A percentile compares a stretch with the other conserved stretches of the same genome.
phyloP scores from a whole-genome alignment of 2,888 invertebrate genomes.

The Malacosoma neustria region DNA sequence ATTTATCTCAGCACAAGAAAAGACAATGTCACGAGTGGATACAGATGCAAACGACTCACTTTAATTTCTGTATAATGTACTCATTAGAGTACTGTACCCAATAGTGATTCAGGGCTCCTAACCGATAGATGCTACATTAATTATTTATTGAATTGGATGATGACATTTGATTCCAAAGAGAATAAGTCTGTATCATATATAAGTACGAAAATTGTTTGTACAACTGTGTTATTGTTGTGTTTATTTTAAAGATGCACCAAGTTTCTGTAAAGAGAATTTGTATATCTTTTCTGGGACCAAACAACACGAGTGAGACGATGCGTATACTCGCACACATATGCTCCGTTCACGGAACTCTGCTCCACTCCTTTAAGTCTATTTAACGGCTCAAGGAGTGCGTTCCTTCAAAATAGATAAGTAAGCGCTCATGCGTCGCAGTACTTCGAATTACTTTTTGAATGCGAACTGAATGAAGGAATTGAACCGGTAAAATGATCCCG shows the following conservation, averaged over 20 bases:
- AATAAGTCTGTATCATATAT: too few relatives aligned
- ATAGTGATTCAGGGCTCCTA: too few relatives aligned
- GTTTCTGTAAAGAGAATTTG: conserved; percentile 29
- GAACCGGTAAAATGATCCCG: conserved; percentile 58
- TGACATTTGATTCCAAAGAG: too few relatives aligned
- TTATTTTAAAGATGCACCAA: conserved; percentile 8
- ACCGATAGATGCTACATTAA: too few relatives aligned
- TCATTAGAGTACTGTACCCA: too few relatives aligned
- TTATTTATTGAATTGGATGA: too few relatives aligned
- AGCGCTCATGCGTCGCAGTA: conserved; percentile 54
- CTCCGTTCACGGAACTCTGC: conserved; percentile 63
- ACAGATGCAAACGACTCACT: too few relatives aligned
- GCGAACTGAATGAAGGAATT: conserved; percentile 59
- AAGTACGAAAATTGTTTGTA: too few relatives aligned
- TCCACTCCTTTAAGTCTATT: conserved; percentile 58
- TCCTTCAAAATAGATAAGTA: conserved; percentile 61
- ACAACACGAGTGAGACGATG: conserved; percentile 46
- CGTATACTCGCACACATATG: conserved; percentile 50
- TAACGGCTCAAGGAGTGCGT: conserved; percentile 59
- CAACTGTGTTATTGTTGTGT: too few relatives aligned
- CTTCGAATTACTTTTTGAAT: conserved; percentile 68
- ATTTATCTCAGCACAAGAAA: too few relatives aligned
- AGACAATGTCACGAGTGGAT: too few relatives aligned
- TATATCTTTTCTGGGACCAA: conserved; percentile 36
- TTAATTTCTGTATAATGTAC: too few relatives aligned